Conservation (phyloP, 2,797 vertebrate genomes). For the Poeciliopsis presidionis region DNA sequence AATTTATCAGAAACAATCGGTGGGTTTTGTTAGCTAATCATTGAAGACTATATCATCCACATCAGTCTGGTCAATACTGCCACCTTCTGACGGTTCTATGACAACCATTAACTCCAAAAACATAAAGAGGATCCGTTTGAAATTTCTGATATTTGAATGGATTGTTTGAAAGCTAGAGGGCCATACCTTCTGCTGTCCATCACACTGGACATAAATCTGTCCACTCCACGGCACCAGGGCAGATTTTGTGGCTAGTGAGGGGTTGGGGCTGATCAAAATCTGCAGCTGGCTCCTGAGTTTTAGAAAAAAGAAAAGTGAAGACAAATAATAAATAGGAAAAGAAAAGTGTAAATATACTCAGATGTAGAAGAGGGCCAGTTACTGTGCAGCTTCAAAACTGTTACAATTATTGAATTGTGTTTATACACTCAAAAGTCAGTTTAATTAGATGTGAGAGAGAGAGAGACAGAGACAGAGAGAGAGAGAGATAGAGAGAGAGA, state of each 20-base stretch:
- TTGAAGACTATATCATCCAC: background rate
- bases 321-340: background rate
- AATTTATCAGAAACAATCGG: background rate
- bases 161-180: background rate
- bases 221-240: slow-evolving; percentile 92
- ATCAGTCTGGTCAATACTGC: background rate
- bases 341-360: background rate
- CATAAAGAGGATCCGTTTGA: background rate
- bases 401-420: background rate
- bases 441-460: background rate
- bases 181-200: slow-evolving; percentile 88
- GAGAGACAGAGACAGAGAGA: too few species aligned
- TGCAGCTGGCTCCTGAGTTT: slow-evolving; percentile 83
- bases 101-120: background rate
- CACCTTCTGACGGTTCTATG: background rate
- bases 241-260: slow-evolving; percentile 85
- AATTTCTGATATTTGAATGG: background rate
- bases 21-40: background rate
- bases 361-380: background rate
- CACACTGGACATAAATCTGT: slow-evolving; percentile 89
- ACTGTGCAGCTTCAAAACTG: background rate
- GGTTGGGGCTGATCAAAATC: slow-evolving; percentile 94
- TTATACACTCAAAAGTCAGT: background rate
- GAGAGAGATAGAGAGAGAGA: background rate
- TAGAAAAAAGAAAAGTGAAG: background rate